A percentile compares a stretch with the other conserved stretches of the same genome.
Conservation (phyloP, 2,888 invertebrate species). For the Pasiphila rectangulata region DNA sequence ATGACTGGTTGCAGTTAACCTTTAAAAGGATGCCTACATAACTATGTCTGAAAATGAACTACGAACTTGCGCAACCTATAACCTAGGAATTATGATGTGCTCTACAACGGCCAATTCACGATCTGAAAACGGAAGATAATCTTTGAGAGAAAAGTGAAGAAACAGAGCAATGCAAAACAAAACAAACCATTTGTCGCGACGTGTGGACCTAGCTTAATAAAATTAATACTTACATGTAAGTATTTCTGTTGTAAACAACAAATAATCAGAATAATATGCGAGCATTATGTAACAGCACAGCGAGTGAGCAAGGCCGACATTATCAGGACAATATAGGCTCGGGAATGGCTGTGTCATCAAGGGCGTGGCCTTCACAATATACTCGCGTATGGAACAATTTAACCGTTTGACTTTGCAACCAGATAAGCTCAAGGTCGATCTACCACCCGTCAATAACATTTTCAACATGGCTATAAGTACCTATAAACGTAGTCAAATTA, state of each 20-base stretch:
- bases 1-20: background rate
- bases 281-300: constrained; percentile 4
- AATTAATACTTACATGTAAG: constrained; percentile 9
- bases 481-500: too few relatives aligned
- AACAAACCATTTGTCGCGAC: constrained; percentile 1
- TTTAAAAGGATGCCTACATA: background rate
- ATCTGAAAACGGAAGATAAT: background rate
- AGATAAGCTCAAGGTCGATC: background rate
- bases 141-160: background rate
- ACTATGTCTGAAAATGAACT: background rate
- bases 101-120: background rate
- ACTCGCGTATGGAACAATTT: constrained; percentile 1
- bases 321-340: constrained; percentile 9
- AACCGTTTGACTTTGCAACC: background rate
- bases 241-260: constrained; percentile 11
- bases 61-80: background rate
- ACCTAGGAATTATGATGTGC: background rate
- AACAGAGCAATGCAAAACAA: background rate
- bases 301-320: constrained; percentile 5
- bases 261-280: constrained; percentile 13
- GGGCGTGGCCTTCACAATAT: constrained; percentile 3
- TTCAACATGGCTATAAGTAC: too few relatives aligned
- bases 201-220: constrained; percentile 7
- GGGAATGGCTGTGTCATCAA: constrained; percentile 7
- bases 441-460: background rate